phyloP scores from a whole-genome alignment of 2,888 invertebrate genomes.

The Lissocephala sabroskyi region DNA sequence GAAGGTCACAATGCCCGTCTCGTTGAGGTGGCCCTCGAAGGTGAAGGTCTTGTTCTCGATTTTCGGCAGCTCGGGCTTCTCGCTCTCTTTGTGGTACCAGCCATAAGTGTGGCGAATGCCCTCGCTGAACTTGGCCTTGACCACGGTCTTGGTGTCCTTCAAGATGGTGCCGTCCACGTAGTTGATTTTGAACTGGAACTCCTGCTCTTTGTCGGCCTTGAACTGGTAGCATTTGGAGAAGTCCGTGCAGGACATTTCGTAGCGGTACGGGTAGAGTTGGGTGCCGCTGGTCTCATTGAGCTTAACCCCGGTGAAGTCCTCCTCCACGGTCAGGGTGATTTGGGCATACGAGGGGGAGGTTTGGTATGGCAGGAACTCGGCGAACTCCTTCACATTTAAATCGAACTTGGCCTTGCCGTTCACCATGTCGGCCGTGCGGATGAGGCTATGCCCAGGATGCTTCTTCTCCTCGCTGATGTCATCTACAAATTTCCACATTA shows the following conservation, averaged over 20 bases:
- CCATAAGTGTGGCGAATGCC: constrained; percentile 31
- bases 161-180: constrained; percentile 82
- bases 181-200: constrained; percentile 83
- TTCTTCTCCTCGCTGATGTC: constrained; percentile 12
- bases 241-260: constrained; percentile 81
- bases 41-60: constrained; percentile 71
- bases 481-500: constrained; percentile 14
- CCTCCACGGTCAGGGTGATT: constrained; percentile 91
- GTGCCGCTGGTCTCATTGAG: constrained; percentile 85
- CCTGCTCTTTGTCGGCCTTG: constrained; percentile 90
- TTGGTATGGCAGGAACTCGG: constrained; percentile 34
- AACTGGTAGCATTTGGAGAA: constrained; percentile 86
- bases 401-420: constrained; percentile 67
- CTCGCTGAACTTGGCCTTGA: constrained; percentile 70
- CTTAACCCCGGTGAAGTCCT: constrained; percentile 85
- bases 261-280: constrained; percentile 83
- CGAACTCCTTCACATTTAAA: constrained; percentile 58
- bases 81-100: constrained; percentile 21
- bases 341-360: constrained; percentile 31
- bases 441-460: constrained; percentile 36
- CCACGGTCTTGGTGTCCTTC: constrained; percentile 75
- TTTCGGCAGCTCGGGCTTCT: constrained; percentile 28
- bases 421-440: constrained; percentile 57
- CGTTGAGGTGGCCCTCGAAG: constrained; percentile 73
- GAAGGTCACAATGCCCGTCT: constrained; percentile 78